A percentile compares a stretch with the other conserved stretches of the same genome.
These are phyloP conservation scores for Cybosia mesomella DNA, from an alignment of 2,888 invertebrate genomes.

Conservation along the genomic window DNA sequence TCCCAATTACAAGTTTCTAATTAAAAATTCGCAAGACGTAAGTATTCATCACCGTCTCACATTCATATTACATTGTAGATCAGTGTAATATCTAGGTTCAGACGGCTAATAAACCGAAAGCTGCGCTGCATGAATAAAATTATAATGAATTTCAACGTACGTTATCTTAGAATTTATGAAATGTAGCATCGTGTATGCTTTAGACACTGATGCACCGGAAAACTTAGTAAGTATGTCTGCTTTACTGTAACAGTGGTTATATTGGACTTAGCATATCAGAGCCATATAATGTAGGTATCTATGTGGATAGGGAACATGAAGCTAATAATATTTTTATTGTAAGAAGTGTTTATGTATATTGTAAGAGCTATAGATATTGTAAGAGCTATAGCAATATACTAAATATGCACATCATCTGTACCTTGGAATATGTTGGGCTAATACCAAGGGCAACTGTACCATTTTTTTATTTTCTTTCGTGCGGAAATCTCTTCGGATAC, in stretches of 20 bases:
- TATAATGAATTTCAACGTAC: conserved; percentile 77
- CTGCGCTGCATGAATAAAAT: conserved; percentile 77
- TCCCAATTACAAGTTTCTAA: background rate
- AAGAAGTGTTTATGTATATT: background rate
- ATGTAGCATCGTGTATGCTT: conserved; percentile 70
- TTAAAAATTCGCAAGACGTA: conserved; percentile 40
- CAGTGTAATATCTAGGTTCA: conserved; percentile 37
- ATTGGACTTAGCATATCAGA: conserved; percentile 12
- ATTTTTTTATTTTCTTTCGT: no score
- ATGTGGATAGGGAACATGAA: background rate
- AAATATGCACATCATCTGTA: no score
- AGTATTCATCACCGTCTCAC: conserved; percentile 50
- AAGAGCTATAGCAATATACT: background rate
- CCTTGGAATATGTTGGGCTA: no score
- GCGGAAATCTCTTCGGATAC: no score
- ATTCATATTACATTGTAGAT: conserved; percentile 56
- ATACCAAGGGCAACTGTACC: no score
- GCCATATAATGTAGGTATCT: background rate
- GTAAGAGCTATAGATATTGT: background rate
- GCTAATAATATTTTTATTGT: background rate
- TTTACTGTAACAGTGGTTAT: conserved; percentile 31
- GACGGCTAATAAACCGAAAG: conserved; percentile 67
- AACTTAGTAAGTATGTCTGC: conserved; percentile 39
- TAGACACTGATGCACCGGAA: conserved; percentile 55
- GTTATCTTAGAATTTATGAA: conserved; percentile 70